These are phyloP conservation scores for Enteromius anoplus DNA, from an alignment of 2,797 vertebrate genomes.

Conservation along the genomic window DNA sequence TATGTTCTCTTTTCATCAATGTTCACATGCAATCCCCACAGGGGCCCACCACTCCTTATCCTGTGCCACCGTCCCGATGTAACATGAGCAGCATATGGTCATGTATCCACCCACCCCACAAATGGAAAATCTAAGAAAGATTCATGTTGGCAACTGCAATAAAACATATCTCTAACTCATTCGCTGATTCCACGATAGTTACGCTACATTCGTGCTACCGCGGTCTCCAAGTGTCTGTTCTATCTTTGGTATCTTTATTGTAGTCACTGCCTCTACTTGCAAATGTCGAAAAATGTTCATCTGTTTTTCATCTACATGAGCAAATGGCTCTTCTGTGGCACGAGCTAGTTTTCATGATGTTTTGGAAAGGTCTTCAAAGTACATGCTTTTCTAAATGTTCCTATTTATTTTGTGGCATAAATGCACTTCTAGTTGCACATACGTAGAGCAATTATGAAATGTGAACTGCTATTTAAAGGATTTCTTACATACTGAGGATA, in stretches of 20 bases:
- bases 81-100: slow-evolving; percentile 53
- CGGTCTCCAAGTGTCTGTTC: slow-evolving; percentile 20
- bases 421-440: neutral
- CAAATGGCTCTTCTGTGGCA: slow-evolving; percentile 42
- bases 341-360: slow-evolving; percentile 47
- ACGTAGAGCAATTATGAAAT: neutral
- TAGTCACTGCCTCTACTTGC: slow-evolving; percentile 1
- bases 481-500: neutral
- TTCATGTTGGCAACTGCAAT: slow-evolving; percentile 37
- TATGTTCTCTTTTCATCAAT: slow-evolving; percentile 47
- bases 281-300: slow-evolving; percentile 37
- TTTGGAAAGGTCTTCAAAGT: slow-evolving; percentile 20
- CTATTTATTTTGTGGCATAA: neutral
- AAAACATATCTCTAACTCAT: slow-evolving; percentile 28
- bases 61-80: slow-evolving; percentile 43
- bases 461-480: neutral
- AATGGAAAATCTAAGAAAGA: slow-evolving; percentile 36
- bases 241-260: slow-evolving; percentile 33
- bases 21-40: slow-evolving; percentile 45
- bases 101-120: slow-evolving; percentile 34
- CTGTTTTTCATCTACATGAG: slow-evolving; percentile 53
- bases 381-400: neutral
- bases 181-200: slow-evolving; percentile 16
- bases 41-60: slow-evolving; percentile 47
- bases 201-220: slow-evolving; percentile 60